Evolutionary conservation across 2,113 vertebrate species (phyloP), one percentile per base, ranked within the genome.

Genomic region (Oreotrochilus melanogaster): DNA sequence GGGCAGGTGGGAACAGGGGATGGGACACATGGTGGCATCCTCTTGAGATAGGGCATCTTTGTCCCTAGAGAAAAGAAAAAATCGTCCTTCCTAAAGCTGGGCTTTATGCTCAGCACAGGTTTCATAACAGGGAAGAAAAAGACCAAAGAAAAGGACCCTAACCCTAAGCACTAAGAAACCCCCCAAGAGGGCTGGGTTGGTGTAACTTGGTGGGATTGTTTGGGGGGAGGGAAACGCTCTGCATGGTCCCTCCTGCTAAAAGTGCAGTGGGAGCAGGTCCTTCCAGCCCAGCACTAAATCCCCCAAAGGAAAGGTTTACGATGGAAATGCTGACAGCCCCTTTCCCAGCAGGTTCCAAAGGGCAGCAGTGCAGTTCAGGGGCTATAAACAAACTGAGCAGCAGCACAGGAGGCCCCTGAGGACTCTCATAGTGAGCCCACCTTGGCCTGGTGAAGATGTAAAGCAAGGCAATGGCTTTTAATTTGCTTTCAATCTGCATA

Each of bases 341-440:
- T 62, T 18, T 31, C 14, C 69, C 45, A 48, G 10, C 56, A 1
- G 18, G 0, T 21, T 2, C 2, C 39, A 3, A 58, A 28, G 6
- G 51, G 72, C 86, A 80, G 60, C 3, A 3, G 25, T 54, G 35
- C 76, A 47, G 21, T n/a, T 62, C 70, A 15, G 58, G 39, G 62
- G 83, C 16, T 51, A 4, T 15, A 18, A 88, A 60, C 22, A 31
- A 60, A 66, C 80, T 19, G 4, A 78, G 65, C 47, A 21, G n/a
- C 53, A 39, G 39, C 39, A 39, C 39, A 13, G 11, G 39, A 39
- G 39, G 39, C 39, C 65, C 30, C 45, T 9, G 7, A 48, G 70
- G 35, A 11, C 11, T 4, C 8, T 27, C 2, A 0, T 17, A 19
- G 30, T 5, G 10, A 76, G 18, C 33, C 6, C 7, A 21, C 37